Conservation (phyloP, 2,888 invertebrate genomes). For the Ctena decussata region DNA sequence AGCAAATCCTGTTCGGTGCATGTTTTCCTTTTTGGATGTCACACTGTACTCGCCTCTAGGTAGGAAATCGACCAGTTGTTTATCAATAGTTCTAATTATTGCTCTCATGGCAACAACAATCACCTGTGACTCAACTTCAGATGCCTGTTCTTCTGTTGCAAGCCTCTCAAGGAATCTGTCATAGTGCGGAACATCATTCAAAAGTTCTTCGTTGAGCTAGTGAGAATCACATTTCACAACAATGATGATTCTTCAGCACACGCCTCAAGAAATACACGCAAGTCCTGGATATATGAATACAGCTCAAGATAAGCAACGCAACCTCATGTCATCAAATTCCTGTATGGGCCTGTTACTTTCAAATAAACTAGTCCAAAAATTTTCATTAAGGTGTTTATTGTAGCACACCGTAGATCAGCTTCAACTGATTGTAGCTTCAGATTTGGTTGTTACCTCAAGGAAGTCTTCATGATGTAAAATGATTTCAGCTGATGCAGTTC, state of each 20-base stretch:
- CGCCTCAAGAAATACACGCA: not conserved
- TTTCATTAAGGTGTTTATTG: not conserved
- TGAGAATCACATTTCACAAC: not conserved
- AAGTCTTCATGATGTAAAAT: not conserved
- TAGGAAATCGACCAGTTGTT: constrained; percentile 60
- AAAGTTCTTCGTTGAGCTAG: not conserved
- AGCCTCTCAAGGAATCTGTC: constrained; percentile 11
- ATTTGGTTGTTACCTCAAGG: not conserved
- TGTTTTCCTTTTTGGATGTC: constrained; percentile 2
- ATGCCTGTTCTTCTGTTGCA: not conserved
- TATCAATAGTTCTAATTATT: constrained; percentile 41
- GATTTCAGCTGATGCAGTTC: not conserved
- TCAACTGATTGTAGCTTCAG: not conserved
- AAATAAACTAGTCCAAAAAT: not conserved
- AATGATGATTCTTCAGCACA: not conserved
- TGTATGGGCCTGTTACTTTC: constrained; percentile 40
- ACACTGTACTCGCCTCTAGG: constrained; percentile 37
- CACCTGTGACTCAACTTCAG: constrained; percentile 12
- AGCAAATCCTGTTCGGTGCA: constrained; percentile 49
- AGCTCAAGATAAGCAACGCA: constrained; percentile 16
- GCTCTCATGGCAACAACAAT: constrained; percentile 19
- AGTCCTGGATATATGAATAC: not conserved
- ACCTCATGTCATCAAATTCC: not conserved
- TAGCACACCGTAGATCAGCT: not conserved
- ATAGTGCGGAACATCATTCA: constrained; percentile 8